Evolutionary conservation across 2,113 vertebrate species (phyloP).

Genomic region (Athene noctua): DNA sequence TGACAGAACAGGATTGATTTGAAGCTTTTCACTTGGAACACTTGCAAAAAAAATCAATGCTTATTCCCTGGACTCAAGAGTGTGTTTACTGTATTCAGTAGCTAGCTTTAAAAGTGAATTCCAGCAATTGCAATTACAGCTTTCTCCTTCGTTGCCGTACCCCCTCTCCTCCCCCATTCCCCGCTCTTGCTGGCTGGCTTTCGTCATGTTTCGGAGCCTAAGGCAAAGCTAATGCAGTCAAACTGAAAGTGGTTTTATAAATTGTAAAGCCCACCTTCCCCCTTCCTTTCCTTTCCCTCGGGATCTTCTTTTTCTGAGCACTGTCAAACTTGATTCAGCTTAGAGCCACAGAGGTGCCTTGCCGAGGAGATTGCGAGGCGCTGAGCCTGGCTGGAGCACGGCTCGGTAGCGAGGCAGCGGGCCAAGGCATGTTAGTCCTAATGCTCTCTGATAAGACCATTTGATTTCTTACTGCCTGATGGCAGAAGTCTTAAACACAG

Average conservation of each 20-base stretch:
- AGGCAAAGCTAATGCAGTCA: constrained; percentile 66
- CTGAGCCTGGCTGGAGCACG: not conserved
- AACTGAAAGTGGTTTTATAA: constrained; percentile 57
- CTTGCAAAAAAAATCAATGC: constrained; percentile 60
- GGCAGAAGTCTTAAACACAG: not conserved
- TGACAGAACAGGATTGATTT: constrained; percentile 62
- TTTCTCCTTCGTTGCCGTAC: constrained; percentile 34
- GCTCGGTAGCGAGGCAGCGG: not conserved
- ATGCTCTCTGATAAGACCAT: not conserved
- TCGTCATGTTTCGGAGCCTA: constrained; percentile 47
- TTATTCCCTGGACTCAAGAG: constrained; percentile 36
- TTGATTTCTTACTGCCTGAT: not conserved
- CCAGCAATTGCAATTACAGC: constrained; percentile 72
- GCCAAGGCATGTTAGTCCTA: not conserved
- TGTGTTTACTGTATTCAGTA: constrained; percentile 60
- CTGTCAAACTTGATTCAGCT: constrained; percentile 45
- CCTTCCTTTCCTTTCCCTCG: not conserved
- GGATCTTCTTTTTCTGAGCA: constrained; percentile 13
- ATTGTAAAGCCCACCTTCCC: constrained; percentile 50
- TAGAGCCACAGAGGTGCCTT: not conserved
- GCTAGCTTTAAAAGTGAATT: constrained; percentile 67
- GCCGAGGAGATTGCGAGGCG: not conserved
- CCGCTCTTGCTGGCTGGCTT: not conserved
- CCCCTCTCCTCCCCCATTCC: not conserved
- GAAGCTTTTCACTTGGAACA: constrained; percentile 60